Conservation (phyloP, 1,140 invertebrate genomes). For the Lepidurus packardi region DNA sequence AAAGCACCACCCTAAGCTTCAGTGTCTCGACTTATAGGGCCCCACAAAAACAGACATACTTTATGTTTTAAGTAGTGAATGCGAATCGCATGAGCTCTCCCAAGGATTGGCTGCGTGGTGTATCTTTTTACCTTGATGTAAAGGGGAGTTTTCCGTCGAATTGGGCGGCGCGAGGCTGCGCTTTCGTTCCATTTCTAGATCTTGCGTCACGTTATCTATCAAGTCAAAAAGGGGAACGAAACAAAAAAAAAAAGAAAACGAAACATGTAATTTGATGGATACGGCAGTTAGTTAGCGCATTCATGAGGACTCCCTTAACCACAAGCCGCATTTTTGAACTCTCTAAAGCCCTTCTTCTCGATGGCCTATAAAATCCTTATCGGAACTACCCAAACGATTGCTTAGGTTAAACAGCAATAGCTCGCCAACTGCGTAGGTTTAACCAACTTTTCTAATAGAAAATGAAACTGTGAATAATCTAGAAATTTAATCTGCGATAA, state of each 20-base stretch:
- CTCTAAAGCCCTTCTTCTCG: conserved; percentile 44
- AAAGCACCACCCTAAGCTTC: conserved; percentile 7
- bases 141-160: conserved; percentile 76
- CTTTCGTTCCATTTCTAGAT: conserved; percentile 77
- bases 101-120: not conserved
- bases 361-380: conserved; percentile 44
- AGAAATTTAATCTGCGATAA: too few species aligned
- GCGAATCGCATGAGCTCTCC: not conserved
- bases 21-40: not conserved
- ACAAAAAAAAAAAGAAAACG: conserved; percentile 40
- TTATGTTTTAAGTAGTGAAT: not conserved
- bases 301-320: not conserved
- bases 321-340: not conserved
- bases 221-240: conserved; percentile 42
- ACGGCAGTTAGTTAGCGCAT: not conserved
- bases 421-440: too few species aligned
- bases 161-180: conserved; percentile 52
- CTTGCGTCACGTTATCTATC: conserved; percentile 74
- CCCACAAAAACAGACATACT: conserved; percentile 31
- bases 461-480: too few species aligned
- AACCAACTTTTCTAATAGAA: too few species aligned
- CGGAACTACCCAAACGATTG: not conserved
- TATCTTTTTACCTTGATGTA: conserved; percentile 55
- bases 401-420: too few species aligned
- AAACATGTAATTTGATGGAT: conserved; percentile 33